Conservation (phyloP, 2,113 vertebrate species). For the Pollachius pollachius region DNA sequence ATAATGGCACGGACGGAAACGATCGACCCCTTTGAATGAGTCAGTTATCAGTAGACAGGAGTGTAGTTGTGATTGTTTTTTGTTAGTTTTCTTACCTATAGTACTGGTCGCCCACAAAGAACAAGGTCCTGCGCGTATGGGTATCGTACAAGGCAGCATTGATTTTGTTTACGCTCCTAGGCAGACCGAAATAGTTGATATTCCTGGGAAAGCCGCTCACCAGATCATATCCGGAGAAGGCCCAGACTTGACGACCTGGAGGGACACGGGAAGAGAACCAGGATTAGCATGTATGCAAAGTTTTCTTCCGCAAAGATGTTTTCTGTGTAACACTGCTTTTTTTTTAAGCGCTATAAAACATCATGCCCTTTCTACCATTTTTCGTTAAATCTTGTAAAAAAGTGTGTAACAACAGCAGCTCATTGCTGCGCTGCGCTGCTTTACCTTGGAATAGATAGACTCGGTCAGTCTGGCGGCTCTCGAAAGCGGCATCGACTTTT, state of each 20-base stretch:
- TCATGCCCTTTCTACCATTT: too few relatives aligned
- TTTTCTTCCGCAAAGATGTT: too few relatives aligned
- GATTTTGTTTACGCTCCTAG: conserved; percentile 70
- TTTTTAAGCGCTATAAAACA: too few relatives aligned
- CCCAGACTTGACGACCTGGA: conserved; percentile 81
- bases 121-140: conserved; percentile 73
- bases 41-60: not conserved
- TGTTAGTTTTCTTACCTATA: conserved; percentile 80
- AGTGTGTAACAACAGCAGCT: too few relatives aligned
- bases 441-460: conserved; percentile 71
- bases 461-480: conserved; percentile 39
- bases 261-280: not conserved
- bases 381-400: not conserved
- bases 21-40: not conserved
- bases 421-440: too few relatives aligned
- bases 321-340: too few relatives aligned
- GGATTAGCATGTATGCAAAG: not conserved
- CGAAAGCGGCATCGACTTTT: conserved; percentile 83
- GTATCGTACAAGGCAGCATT: conserved; percentile 78
- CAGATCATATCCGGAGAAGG: conserved; percentile 78
- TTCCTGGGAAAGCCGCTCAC: conserved; percentile 73
- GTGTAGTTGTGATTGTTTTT: too few relatives aligned
- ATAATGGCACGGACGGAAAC: not conserved
- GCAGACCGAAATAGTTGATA: conserved; percentile 77
- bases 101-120: conserved; percentile 76